These are phyloP conservation scores for Parambassis ranga DNA, from an alignment of 2,797 vertebrate genomes.

Conservation along the genomic window DNA sequence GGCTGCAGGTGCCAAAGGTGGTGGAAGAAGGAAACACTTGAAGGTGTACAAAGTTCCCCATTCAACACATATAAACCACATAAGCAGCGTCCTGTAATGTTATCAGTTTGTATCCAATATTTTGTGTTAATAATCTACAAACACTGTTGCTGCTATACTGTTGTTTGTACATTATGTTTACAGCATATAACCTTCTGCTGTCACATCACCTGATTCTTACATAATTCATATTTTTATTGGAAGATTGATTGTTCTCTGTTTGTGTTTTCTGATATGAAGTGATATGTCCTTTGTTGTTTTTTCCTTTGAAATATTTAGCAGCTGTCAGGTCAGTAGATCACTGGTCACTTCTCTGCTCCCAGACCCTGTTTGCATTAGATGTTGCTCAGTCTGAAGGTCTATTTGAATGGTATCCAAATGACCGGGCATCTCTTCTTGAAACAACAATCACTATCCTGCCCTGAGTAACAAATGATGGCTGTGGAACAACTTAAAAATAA, in stretches of 20 bases:
- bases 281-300: background rate
- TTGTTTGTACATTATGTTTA: no score
- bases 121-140: no score
- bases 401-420: constrained; percentile 74
- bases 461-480: constrained; percentile 17
- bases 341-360: background rate
- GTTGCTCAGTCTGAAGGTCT: constrained; percentile 15
- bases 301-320: background rate
- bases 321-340: no score
- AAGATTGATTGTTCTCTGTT: background rate
- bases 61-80: background rate
- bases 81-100: no score
- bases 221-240: background rate
- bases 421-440: constrained; percentile 37
- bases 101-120: no score
- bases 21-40: background rate
- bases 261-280: background rate
- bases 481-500: background rate
- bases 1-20: constrained; percentile 17
- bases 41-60: background rate
- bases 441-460: constrained; percentile 11
- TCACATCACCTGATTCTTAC: no score
- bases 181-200: no score
- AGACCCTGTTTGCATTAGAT: constrained; percentile 49
- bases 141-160: no score